Percentiles rank a stretch among this genome's conserved stretches.
Conservation (phyloP, 2,888 invertebrate genomes). For the Drosophila borealis region DNA sequence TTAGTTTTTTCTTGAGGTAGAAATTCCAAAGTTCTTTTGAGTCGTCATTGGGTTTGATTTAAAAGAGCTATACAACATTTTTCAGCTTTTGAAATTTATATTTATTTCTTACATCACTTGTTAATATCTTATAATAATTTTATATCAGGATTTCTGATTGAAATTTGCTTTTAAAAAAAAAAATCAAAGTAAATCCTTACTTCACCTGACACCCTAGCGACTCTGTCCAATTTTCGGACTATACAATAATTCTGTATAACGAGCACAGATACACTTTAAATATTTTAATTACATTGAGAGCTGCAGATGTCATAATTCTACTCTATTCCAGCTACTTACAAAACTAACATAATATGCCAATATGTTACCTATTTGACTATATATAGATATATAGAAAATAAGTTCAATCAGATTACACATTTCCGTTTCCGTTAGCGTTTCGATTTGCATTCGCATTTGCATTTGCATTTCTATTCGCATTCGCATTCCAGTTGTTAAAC, state of each 20-base stretch:
- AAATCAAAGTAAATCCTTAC: too few relatives aligned
- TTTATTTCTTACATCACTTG: too few relatives aligned
- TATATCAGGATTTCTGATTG: accelerated
- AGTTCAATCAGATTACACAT: background rate
- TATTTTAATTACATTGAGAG: background rate
- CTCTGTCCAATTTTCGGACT: background rate
- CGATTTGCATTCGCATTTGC: background rate
- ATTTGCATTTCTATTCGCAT: background rate
- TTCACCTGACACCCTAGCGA: too few relatives aligned
- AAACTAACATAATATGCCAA: background rate
- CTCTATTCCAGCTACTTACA: background rate
- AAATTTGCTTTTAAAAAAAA: too few relatives aligned
- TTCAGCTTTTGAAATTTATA: too few relatives aligned
- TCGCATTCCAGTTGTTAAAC: constrained; percentile 6
- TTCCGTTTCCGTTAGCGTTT: background rate
- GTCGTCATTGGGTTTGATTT: too few relatives aligned
- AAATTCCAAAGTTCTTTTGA: too few relatives aligned
- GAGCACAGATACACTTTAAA: constrained; percentile 3
- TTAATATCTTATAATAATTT: too few relatives aligned
- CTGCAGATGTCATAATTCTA: background rate
- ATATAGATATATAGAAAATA: background rate
- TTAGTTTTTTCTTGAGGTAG: too few relatives aligned
- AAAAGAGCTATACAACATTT: too few relatives aligned
- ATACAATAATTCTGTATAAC: background rate
- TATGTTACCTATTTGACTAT: background rate